Evolutionary conservation across 2,888 invertebrate genomes (phyloP).

Genomic region (Tenthredo distinguenda): DNA sequence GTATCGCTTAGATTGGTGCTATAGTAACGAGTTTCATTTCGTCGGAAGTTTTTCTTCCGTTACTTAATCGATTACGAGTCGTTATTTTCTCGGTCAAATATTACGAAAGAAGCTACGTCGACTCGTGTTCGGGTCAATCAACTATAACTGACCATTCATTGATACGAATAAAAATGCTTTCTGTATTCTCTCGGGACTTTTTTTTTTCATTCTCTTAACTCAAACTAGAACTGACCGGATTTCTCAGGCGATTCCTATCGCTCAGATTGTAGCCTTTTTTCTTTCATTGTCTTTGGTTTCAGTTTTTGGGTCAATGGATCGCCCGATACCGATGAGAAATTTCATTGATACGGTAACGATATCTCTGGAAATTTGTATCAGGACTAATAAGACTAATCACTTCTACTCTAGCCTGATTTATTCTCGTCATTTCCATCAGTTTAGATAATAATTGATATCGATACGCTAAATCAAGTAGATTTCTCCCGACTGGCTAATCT

Average conservation of each 20-base stretch:
- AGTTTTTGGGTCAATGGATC: conserved; percentile 33
- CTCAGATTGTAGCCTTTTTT: neutral
- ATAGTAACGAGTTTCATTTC: conserved; percentile 39
- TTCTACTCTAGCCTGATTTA: neutral
- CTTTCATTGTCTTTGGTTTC: neutral
- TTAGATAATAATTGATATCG: neutral
- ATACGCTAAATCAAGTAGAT: neutral
- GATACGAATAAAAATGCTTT: neutral
- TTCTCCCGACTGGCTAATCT: neutral
- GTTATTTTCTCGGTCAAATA: neutral
- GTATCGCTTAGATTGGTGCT: conserved; percentile 21
- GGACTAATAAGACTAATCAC: neutral
- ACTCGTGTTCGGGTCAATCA: neutral
- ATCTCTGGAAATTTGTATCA: neutral
- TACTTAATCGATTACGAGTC: neutral
- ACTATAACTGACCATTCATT: neutral
- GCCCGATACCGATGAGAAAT: neutral
- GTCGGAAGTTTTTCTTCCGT: neutral
- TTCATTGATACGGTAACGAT: neutral
- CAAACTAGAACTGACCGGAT: neutral
- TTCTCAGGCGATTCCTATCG: neutral
- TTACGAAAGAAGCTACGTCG: neutral
- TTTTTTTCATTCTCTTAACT: neutral
- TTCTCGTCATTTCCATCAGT: neutral
- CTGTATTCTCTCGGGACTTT: neutral